Percentiles rank a stretch among this genome's conserved stretches.
Evolutionary conservation across 2,888 invertebrate genomes (phyloP).

Genomic region (Macrostomum cliftonense): DNA sequence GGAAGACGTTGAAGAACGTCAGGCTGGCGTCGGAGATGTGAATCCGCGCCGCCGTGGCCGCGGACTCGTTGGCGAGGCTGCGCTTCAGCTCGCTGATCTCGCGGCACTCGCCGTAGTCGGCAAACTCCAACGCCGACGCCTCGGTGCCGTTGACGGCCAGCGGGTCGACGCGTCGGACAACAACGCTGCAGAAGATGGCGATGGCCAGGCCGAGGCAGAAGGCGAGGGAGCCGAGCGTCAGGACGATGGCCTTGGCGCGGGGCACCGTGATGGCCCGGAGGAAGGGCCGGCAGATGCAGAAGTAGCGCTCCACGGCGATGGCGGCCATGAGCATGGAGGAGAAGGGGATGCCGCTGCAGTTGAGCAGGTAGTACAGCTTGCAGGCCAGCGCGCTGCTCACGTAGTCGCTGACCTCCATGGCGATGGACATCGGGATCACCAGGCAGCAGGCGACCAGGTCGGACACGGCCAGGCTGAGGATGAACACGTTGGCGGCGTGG

Average conservation of each 20-base stretch:
- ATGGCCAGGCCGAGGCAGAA: too few species aligned
- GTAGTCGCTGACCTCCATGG: conserved; percentile 11
- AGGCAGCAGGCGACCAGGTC: conserved; percentile 11
- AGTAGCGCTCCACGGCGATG: conserved; percentile 27
- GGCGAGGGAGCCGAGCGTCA: neutral
- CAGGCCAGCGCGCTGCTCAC: conserved; percentile 2
- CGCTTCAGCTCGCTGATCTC: too few species aligned
- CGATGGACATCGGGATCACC: conserved; percentile 13
- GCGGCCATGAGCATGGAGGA: conserved; percentile 27
- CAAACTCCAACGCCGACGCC: too few species aligned
- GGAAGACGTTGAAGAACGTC: too few species aligned
- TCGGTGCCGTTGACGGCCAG: too few species aligned
- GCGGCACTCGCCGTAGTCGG: too few species aligned
- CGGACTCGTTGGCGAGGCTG: too few species aligned
- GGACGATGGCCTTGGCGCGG: conserved; percentile 16
- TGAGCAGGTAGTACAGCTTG: conserved; percentile 22
- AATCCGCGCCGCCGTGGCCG: too few species aligned
- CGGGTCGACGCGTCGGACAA: too few species aligned
- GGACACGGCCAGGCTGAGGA: conserved; percentile 9
- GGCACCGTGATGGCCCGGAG: conserved; percentile 24
- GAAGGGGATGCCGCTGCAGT: conserved; percentile 25
- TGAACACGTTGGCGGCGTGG: conserved; percentile 12
- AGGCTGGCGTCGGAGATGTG: too few species aligned
- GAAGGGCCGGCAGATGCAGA: conserved; percentile 28
- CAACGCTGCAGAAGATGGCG: too few species aligned